Evolutionary conservation across 2,113 vertebrate species (phyloP).

Genomic region (Hiodon alosoides): DNA sequence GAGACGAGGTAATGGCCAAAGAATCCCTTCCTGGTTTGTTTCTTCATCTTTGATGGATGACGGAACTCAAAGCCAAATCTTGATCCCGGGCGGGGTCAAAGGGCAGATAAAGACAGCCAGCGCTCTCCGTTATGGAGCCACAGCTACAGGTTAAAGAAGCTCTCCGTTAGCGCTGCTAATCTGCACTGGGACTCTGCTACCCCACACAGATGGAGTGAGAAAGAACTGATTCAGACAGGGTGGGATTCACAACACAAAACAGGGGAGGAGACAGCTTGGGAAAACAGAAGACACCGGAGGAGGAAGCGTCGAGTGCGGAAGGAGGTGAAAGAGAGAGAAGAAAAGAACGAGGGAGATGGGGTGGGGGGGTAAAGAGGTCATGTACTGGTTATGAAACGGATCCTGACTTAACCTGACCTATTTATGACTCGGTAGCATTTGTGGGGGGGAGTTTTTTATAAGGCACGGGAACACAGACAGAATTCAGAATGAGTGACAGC

Average conservation of each 20-base stretch:
- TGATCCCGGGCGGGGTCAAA: background rate
- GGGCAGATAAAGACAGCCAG: background rate
- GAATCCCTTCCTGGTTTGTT: too few relatives aligned
- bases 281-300: background rate
- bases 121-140: constrained; percentile 2
- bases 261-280: background rate
- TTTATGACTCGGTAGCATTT: constrained; percentile 1
- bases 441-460: background rate
- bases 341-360: background rate
- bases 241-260: background rate
- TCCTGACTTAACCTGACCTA: constrained; percentile 17
- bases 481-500: constrained; percentile 16
- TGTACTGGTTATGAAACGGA: constrained; percentile 2
- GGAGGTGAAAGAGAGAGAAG: background rate
- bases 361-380: constrained; percentile 1
- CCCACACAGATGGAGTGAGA: constrained; percentile 18
- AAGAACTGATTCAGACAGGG: constrained; percentile 14
- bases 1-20: background rate
- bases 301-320: background rate
- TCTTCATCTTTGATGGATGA: too few relatives aligned
- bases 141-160: background rate
- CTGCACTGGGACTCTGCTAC: constrained; percentile 24
- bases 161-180: background rate
- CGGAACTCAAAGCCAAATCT: background rate
- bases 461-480: constrained; percentile 13